Conservation (phyloP, 2,113 vertebrate species). For the Passer domesticus region DNA sequence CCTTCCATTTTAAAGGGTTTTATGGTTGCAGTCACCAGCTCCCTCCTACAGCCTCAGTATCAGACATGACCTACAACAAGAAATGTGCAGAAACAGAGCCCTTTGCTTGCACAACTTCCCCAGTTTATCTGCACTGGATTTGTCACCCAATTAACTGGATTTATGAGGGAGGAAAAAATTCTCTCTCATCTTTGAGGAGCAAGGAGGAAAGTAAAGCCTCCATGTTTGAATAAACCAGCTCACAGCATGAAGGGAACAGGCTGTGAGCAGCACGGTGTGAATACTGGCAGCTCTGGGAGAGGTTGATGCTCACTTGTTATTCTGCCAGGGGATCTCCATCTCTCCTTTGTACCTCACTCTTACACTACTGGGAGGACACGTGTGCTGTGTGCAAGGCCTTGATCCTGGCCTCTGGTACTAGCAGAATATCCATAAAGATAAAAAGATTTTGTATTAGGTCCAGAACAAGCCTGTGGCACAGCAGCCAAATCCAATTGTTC, state of each 20-base stretch:
- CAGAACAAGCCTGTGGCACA: background rate
- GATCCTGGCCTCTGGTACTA: background rate
- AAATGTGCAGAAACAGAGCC: background rate
- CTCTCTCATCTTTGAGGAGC: background rate
- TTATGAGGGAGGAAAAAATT: background rate
- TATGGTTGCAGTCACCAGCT: background rate
- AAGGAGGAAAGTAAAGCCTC: background rate
- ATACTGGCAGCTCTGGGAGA: background rate
- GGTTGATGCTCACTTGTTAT: background rate
- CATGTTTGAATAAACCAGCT: background rate
- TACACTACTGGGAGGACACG: background rate
- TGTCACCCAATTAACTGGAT: background rate
- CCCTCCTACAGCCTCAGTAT: background rate
- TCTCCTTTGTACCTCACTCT: background rate
- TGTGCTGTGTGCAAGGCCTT: background rate
- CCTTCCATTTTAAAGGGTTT: background rate
- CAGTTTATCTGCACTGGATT: background rate
- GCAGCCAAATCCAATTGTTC: conserved; percentile 4
- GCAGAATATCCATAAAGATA: background rate
- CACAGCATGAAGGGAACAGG: background rate
- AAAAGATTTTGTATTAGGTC: background rate
- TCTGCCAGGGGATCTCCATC: background rate
- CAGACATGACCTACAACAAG: background rate
- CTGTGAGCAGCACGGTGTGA: accelerated
- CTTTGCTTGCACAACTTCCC: background rate